These are phyloP conservation scores for Dorcus parallelipipedus DNA, from an alignment of 2,888 invertebrate genomes.

Conservation along the genomic window DNA sequence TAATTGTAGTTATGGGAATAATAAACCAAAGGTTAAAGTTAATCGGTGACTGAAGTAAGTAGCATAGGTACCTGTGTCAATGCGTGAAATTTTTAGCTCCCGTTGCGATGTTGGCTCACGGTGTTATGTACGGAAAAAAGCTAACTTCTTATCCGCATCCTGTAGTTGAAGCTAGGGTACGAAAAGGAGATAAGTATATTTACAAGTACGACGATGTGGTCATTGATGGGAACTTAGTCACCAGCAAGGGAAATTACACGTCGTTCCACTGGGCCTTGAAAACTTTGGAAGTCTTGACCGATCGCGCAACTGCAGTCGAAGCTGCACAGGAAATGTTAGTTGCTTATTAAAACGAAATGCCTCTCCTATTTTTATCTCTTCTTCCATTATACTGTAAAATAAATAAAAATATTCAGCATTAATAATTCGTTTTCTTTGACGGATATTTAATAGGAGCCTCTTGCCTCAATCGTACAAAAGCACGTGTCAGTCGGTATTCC, in stretches of 20 bases:
- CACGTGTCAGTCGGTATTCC: too few species aligned
- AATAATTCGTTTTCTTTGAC: too few species aligned
- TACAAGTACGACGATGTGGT: slow-evolving; percentile 39
- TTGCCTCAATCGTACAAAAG: too few species aligned
- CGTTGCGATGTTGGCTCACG: slow-evolving; percentile 24
- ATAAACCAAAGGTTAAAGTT: too few species aligned
- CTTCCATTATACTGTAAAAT: too few species aligned
- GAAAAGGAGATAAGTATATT: slow-evolving; percentile 26
- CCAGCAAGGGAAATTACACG: slow-evolving; percentile 87
- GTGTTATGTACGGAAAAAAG: slow-evolving; percentile 23
- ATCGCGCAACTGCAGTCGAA: slow-evolving; percentile 63
- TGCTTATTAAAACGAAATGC: slow-evolving; percentile 2
- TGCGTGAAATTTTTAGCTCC: slow-evolving; percentile 19
- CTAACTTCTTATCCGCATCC: slow-evolving; percentile 24
- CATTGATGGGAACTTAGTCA: slow-evolving; percentile 63
- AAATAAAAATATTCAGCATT: too few species aligned
- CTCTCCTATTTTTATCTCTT: too few species aligned
- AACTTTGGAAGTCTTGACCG: slow-evolving; percentile 69
- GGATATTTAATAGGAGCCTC: too few species aligned
- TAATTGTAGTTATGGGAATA: too few species aligned
- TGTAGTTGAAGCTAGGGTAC: slow-evolving; percentile 20
- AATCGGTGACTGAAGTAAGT: too few species aligned
- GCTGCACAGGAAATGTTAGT: slow-evolving; percentile 69
- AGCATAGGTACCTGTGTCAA: too few species aligned
- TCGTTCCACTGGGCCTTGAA: slow-evolving; percentile 83